Evolutionary conservation across 2,113 vertebrate species (phyloP).

Genomic region (cat (Felis catus)): F.catus_Fca126_mat1.0 CM031411.1:40548001-40548500

Average conservation of each 20-base stretch:
- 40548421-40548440: too few species aligned
- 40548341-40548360: too few species aligned
- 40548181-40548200: neutral
- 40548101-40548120: neutral
- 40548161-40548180: neutral
- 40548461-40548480: accelerated
- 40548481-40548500: neutral
- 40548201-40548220: neutral
- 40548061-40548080: slow-evolving; percentile 44
- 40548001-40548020: too few species aligned
- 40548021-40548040: too few species aligned
- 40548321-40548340: too few species aligned
- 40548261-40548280: neutral
- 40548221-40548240: neutral
- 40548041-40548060: neutral
- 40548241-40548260: neutral
- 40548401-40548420: too few species aligned
- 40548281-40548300: too few species aligned
- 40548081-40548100: neutral
- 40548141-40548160: neutral
- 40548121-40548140: neutral
- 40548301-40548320: too few species aligned
- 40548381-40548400: too few species aligned
- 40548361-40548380: too few species aligned
- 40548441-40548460: too few species aligned